These are phyloP conservation scores for Pseudochaenichthys georgianus DNA, from an alignment of 2,797 vertebrate genomes.

Conservation along the genomic window DNA sequence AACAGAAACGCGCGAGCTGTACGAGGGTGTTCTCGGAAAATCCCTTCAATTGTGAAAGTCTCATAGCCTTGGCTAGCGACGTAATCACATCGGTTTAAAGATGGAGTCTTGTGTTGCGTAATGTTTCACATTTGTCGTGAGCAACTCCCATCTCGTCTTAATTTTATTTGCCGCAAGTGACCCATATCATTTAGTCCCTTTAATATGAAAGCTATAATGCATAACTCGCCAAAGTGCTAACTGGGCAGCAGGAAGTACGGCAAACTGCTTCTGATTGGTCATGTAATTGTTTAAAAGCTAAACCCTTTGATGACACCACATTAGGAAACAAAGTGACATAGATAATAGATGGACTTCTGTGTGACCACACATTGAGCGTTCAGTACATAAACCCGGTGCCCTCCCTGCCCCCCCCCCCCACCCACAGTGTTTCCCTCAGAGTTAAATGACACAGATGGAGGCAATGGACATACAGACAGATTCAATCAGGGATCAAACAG, in stretches of 20 bases:
- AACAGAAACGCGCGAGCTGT: slow-evolving; percentile 67
- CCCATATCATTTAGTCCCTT: slow-evolving; percentile 12
- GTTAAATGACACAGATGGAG: slow-evolving; percentile 50
- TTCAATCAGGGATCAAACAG: slow-evolving; percentile 89
- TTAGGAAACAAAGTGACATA: slow-evolving; percentile 39
- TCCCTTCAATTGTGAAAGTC: slow-evolving; percentile 62
- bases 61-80: slow-evolving; percentile 32
- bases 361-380: slow-evolving; percentile 50
- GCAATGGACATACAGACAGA: slow-evolving; percentile 43
- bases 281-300: slow-evolving; percentile 36
- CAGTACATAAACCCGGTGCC: slow-evolving; percentile 26
- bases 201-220: slow-evolving; percentile 16
- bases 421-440: slow-evolving; percentile 42
- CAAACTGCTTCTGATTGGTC: slow-evolving; percentile 26
- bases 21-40: slow-evolving; percentile 58
- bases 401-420: slow-evolving; percentile 18
- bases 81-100: slow-evolving; percentile 36
- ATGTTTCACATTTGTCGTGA: slow-evolving; percentile 48
- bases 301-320: slow-evolving; percentile 21
- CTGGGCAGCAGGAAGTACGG: background rate
- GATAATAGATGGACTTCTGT: slow-evolving; percentile 20
- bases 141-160: slow-evolving; percentile 51
- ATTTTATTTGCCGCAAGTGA: slow-evolving; percentile 29
- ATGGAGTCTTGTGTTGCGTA: slow-evolving; percentile 21
- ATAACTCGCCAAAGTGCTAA: slow-evolving; percentile 19